These are phyloP conservation scores for Schrankia costaestrigalis DNA, from an alignment of 2,888 invertebrate genomes.

Conservation along the genomic window DNA sequence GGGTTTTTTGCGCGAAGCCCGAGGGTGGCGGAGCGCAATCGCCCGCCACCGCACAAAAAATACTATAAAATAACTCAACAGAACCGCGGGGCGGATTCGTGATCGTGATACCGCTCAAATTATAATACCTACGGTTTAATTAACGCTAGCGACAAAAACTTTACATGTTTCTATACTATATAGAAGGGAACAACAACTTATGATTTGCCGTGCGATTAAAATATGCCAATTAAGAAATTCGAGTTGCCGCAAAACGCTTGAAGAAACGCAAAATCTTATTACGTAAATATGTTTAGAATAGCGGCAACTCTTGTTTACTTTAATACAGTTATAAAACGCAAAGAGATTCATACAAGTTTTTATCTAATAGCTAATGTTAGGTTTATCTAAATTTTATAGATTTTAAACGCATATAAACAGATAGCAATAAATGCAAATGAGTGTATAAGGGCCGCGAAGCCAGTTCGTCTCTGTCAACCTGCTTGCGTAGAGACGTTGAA, in stretches of 20 bases:
- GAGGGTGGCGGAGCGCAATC: constrained; percentile 77
- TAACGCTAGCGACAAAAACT: constrained; percentile 66
- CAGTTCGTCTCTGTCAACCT: constrained; percentile 62
- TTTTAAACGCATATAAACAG: too few species aligned
- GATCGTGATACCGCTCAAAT: constrained; percentile 69
- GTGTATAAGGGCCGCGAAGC: constrained; percentile 6
- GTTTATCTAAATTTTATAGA: too few species aligned
- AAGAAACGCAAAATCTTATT: too few species aligned
- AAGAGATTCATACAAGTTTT: too few species aligned
- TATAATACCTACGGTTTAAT: constrained; percentile 68
- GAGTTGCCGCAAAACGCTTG: too few species aligned
- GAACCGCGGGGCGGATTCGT: constrained; percentile 74
- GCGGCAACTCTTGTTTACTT: too few species aligned
- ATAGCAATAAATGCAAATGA: constrained; percentile 3
- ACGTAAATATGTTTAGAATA: too few species aligned
- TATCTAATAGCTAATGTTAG: too few species aligned
- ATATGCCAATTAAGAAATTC: constrained; percentile 36
- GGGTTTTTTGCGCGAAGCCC: constrained; percentile 79
- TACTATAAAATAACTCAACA: constrained; percentile 77
- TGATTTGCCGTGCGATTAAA: constrained; percentile 42
- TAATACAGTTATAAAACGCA: too few species aligned
- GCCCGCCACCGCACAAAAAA: constrained; percentile 75
- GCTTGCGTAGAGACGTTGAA: constrained; percentile 49
- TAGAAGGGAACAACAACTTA: constrained; percentile 34
- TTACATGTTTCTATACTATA: constrained; percentile 45